Evolutionary conservation across 2,888 invertebrate genomes (phyloP).

Genomic region (Metacarcinus magister): DNA sequence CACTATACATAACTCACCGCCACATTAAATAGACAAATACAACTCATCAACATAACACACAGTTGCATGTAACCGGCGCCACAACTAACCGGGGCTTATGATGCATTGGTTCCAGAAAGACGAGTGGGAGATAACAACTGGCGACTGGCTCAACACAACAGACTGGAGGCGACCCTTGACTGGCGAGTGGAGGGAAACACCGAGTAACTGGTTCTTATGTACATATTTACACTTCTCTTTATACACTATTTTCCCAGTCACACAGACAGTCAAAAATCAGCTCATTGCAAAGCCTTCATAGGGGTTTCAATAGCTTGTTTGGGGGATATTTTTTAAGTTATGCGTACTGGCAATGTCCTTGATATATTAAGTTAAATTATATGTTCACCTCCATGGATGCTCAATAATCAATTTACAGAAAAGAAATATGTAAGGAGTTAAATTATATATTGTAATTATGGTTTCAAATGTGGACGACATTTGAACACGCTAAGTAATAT

Average conservation of each 20-base stretch:
- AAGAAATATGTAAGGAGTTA: neutral
- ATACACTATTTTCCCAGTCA: neutral
- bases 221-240: neutral
- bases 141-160: neutral
- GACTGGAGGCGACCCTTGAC: constrained; percentile 3
- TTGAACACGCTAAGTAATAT: neutral
- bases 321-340: neutral
- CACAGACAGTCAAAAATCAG: constrained; percentile 16
- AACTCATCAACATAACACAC: neutral
- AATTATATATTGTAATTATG: neutral
- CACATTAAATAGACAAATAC: too few relatives aligned
- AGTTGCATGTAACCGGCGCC: neutral
- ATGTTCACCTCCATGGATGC: too few relatives aligned
- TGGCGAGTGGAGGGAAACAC: neutral
- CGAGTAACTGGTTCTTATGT: constrained; percentile 8
- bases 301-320: neutral
- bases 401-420: neutral
- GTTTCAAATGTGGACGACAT: neutral
- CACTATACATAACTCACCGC: neutral
- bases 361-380: too few relatives aligned
- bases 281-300: neutral
- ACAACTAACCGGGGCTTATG: neutral
- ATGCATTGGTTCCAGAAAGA: neutral
- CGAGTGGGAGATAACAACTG: neutral
- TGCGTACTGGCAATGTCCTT: neutral